Percentiles rank a stretch among this genome's conserved stretches.
These are phyloP conservation scores for Caenorhabditis briggsae DNA, from an alignment of 1,140 invertebrate genomes.

Conservation along the genomic window DNA sequence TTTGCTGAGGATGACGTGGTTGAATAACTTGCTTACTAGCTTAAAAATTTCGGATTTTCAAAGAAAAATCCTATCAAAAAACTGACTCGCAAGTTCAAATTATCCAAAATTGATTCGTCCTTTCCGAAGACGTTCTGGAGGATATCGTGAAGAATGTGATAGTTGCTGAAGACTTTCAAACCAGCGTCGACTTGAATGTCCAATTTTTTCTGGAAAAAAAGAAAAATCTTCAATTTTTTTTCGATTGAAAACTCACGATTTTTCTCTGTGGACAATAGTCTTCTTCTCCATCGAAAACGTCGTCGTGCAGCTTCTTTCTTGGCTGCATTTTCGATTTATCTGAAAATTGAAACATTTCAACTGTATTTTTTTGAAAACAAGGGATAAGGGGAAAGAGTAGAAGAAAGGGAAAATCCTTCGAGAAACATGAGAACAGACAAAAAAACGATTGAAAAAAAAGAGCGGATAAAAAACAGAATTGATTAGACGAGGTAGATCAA, in stretches of 20 bases:
- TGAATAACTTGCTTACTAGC: constrained; percentile 31
- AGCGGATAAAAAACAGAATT: too few species aligned
- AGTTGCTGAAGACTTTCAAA: constrained; percentile 25
- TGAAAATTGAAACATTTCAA: background rate
- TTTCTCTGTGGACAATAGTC: constrained; percentile 22
- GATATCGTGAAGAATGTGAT: constrained; percentile 2
- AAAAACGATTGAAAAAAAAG: too few species aligned
- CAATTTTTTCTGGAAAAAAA: constrained; percentile 40
- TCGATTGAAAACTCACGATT: background rate
- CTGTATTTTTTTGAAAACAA: background rate
- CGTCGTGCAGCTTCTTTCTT: constrained; percentile 48
- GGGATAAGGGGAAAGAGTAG: background rate
- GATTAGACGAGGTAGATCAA: too few species aligned
- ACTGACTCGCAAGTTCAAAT: constrained; percentile 18
- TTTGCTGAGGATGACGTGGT: constrained; percentile 42
- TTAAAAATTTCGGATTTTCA: background rate
- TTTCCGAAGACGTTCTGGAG: background rate
- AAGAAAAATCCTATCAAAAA: background rate
- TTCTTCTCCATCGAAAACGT: constrained; percentile 21
- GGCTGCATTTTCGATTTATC: constrained; percentile 12
- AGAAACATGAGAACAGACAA: background rate
- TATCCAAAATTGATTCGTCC: constrained; percentile 38
- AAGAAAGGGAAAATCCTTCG: background rate
- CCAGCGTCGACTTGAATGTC: background rate
- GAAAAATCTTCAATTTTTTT: background rate